Base-by-base conservation (phyloP, 37 sponge, comb jelly and placozoan genomes). In the Amphimedon queenslandica region DNA sequence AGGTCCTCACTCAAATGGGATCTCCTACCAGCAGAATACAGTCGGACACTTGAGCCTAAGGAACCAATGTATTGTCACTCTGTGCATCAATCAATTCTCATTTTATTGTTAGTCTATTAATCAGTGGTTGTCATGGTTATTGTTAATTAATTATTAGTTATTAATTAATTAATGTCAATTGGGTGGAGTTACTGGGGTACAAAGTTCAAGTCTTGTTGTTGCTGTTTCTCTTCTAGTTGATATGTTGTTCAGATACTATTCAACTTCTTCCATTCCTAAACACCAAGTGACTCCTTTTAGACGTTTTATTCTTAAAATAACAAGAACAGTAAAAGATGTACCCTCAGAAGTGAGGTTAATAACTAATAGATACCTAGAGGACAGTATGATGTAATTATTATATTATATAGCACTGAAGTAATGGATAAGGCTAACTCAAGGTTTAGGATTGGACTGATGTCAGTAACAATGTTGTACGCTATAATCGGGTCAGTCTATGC, bases 391-490 rank as follows among this genome's bases (percentile, higher is more conserved):
- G 16, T 72, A 37, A 6, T 10, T 40, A 30, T 38, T 37, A 20
- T 53, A 1, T 66, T 40, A 11, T 72, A 47, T 57, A 87, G 88
- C 30, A 36, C 55, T 38, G 77, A 75, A 3, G 42, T 16, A 42
- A 70, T 81, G 82, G 88, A 87, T 1, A 82, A 77, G 42, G 88
- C 82, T 3, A 72, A 72, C 32, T 81, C 82, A 29, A 40, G 88
- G n/a, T 87, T 87, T 36, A 66, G 88, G 25, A 87, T 87, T 33
- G 83, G 82, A 31, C 36, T 87, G 4, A 81, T 76, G 77, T 55
- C 71, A 18, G 66, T 13, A 25, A 70, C 82, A 84, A 87, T 87
- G 83, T 57, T 42, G 23, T 43, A 76, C 43, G 25, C 38, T 57
- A 56, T 64, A n/a, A 42, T 69, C 25, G 88, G 82, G 40, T 77